Base-by-base conservation (phyloP, 2,797 vertebrate species). In the Basileuterus tristriatus region DNA sequence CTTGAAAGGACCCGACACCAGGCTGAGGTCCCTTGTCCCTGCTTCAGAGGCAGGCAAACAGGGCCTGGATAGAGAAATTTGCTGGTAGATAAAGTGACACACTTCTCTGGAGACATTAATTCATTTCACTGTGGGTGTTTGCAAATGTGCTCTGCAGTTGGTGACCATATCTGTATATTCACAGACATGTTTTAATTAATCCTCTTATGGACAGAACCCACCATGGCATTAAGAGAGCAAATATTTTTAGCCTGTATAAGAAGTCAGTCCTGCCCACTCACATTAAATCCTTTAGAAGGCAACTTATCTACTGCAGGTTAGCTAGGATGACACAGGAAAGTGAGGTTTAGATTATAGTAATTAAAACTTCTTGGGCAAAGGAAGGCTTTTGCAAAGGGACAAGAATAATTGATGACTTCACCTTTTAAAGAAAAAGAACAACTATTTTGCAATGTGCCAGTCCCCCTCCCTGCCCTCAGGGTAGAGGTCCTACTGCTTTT, bases 101-200 rank as follows among this genome's bases (percentile, higher is more conserved):
- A 24, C 36, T 53, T 85, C 75, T 94, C 43, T 68, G 59, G 37
- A 76, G 15, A 23, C n/a, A 68, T 64, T 83, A 63, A 84, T 89
- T 93, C 18, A 24, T 87, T 92, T 80, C 65, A 56, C 46, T 80
- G 37, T 44, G 29, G 21, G 39, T 53, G 46, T 87, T 77, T 76
- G 58, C 5, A 3, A 52, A 62, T n/a, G 36, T 60, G 52, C 75
- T 95, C 81, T 90, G 77, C 2, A 1, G 90, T 64, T 83, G 80
- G 74, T 93, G 71, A 59, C 81, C 64, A 49, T 92, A 92, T 92
- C 92, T 77, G 46, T 84, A 37, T 84, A 77, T 87, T 95, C 90
- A 83, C 92, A 96, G 95, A 5, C 74, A 72, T 74, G 81, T 56
- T 80, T 95, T 96, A 87, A 95, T 95, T 93, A 96, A 96, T 95